Conservation (phyloP, 2,888 invertebrate species). For the Limenitis camilla region DNA sequence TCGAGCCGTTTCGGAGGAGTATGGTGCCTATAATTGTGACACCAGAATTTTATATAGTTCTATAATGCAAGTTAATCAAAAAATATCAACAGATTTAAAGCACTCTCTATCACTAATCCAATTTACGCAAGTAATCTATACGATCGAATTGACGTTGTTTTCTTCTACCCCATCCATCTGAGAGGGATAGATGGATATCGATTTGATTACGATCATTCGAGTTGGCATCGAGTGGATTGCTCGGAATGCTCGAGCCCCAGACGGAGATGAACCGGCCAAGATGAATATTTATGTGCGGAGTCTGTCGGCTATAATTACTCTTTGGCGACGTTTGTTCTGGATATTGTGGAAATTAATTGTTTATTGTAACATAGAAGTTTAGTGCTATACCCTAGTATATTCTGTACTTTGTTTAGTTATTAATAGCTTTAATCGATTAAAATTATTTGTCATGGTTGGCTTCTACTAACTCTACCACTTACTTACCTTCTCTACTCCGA, state of each 20-base stretch:
- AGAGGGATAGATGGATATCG: constrained; percentile 17
- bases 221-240: constrained; percentile 27
- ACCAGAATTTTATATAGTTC: too few relatives aligned
- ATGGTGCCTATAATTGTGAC: too few relatives aligned
- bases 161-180: constrained; percentile 15
- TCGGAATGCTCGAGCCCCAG: constrained; percentile 38
- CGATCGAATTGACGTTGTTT: constrained; percentile 11
- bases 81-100: too few relatives aligned
- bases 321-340: constrained; percentile 30
- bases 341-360: constrained; percentile 20
- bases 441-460: too few relatives aligned
- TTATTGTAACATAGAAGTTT: constrained; percentile 3
- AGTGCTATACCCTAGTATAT: too few relatives aligned
- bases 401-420: too few relatives aligned
- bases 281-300: constrained; percentile 54
- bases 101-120: constrained; percentile 9
- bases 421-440: too few relatives aligned
- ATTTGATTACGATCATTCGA: constrained; percentile 27
- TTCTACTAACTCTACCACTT: too few relatives aligned
- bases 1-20: too few relatives aligned
- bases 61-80: too few relatives aligned
- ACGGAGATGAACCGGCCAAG: constrained; percentile 16
- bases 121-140: constrained; percentile 17
- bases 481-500: too few relatives aligned
- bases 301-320: constrained; percentile 34